These are phyloP conservation scores for Macrosteles quadrilineatus DNA, from an alignment of 1,140 invertebrate genomes.

Conservation along the genomic window DNA sequence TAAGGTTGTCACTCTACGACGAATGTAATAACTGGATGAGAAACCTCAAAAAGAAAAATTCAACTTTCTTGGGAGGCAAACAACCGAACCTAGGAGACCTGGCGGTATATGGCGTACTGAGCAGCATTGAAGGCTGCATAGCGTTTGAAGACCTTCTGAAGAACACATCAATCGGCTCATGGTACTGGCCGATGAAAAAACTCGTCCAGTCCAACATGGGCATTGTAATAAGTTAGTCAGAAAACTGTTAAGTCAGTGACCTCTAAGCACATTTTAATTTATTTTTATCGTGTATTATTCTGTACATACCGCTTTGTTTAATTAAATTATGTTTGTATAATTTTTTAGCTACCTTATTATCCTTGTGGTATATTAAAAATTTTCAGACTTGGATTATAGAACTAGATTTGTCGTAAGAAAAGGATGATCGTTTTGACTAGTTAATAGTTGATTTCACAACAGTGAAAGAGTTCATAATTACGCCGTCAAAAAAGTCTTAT, in stretches of 20 bases:
- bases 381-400: too few species aligned
- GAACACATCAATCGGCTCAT: slow-evolving; percentile 69
- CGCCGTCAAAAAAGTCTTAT: too few species aligned
- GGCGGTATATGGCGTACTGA: slow-evolving; percentile 89
- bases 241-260: neutral
- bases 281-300: too few species aligned
- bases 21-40: slow-evolving; percentile 80
- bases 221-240: neutral
- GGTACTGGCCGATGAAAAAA: slow-evolving; percentile 50
- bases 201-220: slow-evolving; percentile 10
- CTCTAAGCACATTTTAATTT: too few species aligned
- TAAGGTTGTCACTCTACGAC: slow-evolving; percentile 87
- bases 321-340: too few species aligned
- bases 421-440: too few species aligned
- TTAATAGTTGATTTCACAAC: too few species aligned
- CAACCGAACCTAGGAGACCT: slow-evolving; percentile 92
- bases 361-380: too few species aligned
- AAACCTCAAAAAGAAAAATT: slow-evolving; percentile 68
- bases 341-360: too few species aligned
- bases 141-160: slow-evolving; percentile 83
- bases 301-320: too few species aligned
- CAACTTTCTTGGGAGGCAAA: slow-evolving; percentile 79
- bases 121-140: slow-evolving; percentile 91
- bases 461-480: too few species aligned
- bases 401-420: too few species aligned